Evolutionary conservation across 2,113 vertebrate genomes (phyloP).

Genomic region (Promerops cafer): DNA sequence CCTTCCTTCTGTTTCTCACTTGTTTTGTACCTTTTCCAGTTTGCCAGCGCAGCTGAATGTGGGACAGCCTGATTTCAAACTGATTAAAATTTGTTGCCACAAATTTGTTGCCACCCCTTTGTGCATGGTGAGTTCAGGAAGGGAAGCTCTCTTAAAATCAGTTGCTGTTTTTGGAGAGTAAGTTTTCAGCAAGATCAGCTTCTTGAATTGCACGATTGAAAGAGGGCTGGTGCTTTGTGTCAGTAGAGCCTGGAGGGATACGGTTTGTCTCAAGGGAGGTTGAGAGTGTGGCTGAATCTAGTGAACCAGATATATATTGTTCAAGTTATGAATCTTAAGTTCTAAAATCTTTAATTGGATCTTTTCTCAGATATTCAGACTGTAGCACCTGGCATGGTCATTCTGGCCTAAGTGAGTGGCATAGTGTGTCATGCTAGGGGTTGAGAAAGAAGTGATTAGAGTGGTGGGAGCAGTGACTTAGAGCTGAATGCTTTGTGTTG

Average conservation of each 20-base stretch:
- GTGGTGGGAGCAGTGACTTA: not conserved
- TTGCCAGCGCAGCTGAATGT: not conserved
- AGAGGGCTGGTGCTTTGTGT: not conserved
- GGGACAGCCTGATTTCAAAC: not conserved
- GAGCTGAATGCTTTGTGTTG: not conserved
- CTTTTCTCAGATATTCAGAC: not conserved
- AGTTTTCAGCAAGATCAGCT: not conserved
- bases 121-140: not conserved
- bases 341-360: not conserved
- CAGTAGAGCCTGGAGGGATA: not conserved
- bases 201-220: not conserved
- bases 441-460: not conserved
- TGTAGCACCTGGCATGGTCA: not conserved
- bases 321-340: not conserved
- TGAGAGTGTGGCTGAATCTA: not conserved
- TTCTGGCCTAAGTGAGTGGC: not conserved
- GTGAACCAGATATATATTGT: not conserved
- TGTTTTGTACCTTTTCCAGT: not conserved
- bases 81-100: not conserved
- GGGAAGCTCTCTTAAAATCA: not conserved
- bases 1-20: not conserved
- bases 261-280: not conserved
- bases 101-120: not conserved
- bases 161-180: not conserved
- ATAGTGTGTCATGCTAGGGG: fast-evolving